Conservation (phyloP, 2,113 vertebrate species). For the Callorhinus ursinus region DNA sequence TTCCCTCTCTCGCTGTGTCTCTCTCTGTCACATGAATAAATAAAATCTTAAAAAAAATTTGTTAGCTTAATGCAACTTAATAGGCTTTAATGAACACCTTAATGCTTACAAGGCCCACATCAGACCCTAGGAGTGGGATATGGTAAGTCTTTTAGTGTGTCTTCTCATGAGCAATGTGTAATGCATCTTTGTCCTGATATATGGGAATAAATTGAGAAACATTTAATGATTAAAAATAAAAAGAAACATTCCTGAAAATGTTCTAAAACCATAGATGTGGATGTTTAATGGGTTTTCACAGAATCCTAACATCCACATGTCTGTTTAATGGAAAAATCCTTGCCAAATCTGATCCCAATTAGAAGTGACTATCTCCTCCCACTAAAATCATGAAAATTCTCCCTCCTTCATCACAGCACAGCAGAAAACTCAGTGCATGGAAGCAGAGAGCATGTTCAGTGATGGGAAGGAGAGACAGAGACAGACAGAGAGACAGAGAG, state of each 20-base stretch:
- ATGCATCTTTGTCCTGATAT: not conserved
- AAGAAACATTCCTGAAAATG: not conserved
- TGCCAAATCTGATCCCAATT: constrained; percentile 29
- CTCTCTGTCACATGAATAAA: no score
- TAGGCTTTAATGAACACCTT: not conserved
- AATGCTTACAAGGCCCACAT: not conserved
- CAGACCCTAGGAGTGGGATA: not conserved
- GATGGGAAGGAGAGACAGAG: fast-evolving
- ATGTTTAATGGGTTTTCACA: not conserved
- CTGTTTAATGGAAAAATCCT: not conserved
- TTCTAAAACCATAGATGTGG: not conserved
- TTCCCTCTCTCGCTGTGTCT: no score
- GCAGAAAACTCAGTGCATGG: not conserved
- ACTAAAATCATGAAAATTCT: not conserved
- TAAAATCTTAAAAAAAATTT: not conserved
- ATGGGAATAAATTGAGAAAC: not conserved
- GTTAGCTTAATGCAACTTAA: not conserved
- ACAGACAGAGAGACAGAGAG: not conserved
- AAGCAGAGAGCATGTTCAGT: not conserved
- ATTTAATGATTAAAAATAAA: not conserved
- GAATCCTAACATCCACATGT: not conserved
- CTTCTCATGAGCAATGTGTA: not conserved
- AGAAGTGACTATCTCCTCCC: not conserved
- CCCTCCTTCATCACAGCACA: not conserved
- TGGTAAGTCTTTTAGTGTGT: not conserved